Percentiles rank a stretch among this genome's conserved stretches.
Conservation (phyloP, 2,888 invertebrate genomes). For the Notocelia uddmanniana region DNA sequence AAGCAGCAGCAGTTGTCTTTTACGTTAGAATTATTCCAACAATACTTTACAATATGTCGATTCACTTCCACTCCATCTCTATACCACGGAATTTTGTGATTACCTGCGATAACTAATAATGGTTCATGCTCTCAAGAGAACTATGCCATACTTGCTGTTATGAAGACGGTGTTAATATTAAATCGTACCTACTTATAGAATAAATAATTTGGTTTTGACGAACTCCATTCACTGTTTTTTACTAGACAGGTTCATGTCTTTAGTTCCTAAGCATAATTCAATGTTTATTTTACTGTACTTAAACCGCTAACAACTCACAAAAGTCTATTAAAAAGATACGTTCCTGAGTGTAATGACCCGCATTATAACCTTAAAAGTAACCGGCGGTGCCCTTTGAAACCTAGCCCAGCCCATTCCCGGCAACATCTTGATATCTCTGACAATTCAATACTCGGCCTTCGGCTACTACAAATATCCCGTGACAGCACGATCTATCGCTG, state of each 20-base stretch:
- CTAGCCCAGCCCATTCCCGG: conserved; percentile 60
- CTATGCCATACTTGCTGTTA: too few species aligned
- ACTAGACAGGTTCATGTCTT: neutral
- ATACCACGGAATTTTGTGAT: neutral
- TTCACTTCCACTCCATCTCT: neutral
- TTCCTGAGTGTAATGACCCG: conserved; percentile 26
- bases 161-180: neutral
- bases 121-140: too few species aligned
- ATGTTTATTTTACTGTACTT: neutral
- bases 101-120: too few species aligned
- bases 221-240: neutral
- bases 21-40: neutral
- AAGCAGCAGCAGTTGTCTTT: neutral
- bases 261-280: neutral
- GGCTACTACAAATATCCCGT: conserved; percentile 72
- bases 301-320: neutral
- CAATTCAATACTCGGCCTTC: conserved; percentile 72
- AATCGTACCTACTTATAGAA: too few species aligned
- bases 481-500: conserved; percentile 63
- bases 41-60: too few species aligned
- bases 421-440: conserved; percentile 68
- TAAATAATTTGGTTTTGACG: too few species aligned
- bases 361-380: conserved; percentile 51
- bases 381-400: conserved; percentile 65
- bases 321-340: neutral